Conservation (phyloP, 2,113 vertebrate genomes). For the Verasper variegatus region DNA sequence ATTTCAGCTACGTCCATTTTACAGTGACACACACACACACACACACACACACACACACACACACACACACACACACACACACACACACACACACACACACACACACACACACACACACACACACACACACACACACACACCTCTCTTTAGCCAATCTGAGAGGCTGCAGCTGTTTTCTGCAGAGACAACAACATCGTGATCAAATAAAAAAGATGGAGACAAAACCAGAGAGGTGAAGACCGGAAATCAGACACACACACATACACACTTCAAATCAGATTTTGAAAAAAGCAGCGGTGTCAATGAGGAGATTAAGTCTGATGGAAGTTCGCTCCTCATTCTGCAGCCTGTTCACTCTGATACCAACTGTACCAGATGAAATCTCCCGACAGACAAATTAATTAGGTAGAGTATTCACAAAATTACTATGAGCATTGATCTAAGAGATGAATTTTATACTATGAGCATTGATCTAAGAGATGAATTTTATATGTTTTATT, state of each 20-base stretch:
- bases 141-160: not conserved
- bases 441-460: too few species aligned
- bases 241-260: constrained; percentile 42
- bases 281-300: constrained; percentile 30
- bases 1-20: too few species aligned
- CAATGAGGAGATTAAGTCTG: constrained; percentile 60
- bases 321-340: constrained; percentile 36
- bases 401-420: constrained; percentile 32
- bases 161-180: constrained; percentile 47
- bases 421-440: constrained; percentile 27
- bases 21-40: not conserved
- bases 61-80: not conserved
- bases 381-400: constrained; percentile 51
- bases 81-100: not conserved
- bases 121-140: not conserved
- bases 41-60: not conserved
- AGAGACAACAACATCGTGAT: constrained; percentile 19
- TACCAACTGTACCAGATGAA: constrained; percentile 40
- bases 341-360: constrained; percentile 30
- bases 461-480: constrained; percentile 19
- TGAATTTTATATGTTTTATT: constrained; percentile 21
- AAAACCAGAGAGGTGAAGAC: constrained; percentile 32
- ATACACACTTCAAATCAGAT: constrained; percentile 31
- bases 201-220: constrained; percentile 36
- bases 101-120: not conserved